phyloP scores from a whole-genome alignment of 2,888 invertebrate genomes.

The Coleophora deauratella region DNA sequence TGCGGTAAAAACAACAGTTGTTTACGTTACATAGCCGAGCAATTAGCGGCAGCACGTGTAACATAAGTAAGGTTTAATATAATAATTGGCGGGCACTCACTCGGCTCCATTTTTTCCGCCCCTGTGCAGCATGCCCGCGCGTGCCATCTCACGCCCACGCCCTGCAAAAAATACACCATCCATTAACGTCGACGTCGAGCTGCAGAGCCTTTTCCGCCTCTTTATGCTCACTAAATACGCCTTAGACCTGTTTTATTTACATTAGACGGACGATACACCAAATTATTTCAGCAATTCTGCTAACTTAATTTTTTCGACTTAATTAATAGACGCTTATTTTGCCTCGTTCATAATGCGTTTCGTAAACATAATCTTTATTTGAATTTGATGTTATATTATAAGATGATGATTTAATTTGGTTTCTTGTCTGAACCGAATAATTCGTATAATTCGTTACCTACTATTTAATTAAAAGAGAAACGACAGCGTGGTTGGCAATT shows the following conservation, averaged over 20 bases:
- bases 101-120: constrained; percentile 83
- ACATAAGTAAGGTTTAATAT: too few relatives aligned
- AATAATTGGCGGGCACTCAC: constrained; percentile 65
- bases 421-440: too few relatives aligned
- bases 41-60: background rate
- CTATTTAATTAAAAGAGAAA: too few relatives aligned
- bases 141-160: constrained; percentile 81
- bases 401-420: too few relatives aligned
- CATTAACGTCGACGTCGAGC: constrained; percentile 46
- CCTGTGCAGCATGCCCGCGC: constrained; percentile 85
- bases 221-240: constrained; percentile 51
- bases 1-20: too few relatives aligned
- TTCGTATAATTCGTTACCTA: too few relatives aligned
- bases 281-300: constrained; percentile 26
- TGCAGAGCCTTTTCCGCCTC: constrained; percentile 46
- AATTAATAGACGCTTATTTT: constrained; percentile 23
- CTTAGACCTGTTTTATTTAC: constrained; percentile 37
- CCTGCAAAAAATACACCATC: constrained; percentile 64
- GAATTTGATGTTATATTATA: too few relatives aligned
- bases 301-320: constrained; percentile 25
- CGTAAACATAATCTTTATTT: constrained; percentile 2
- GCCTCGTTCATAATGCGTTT: constrained; percentile 14
- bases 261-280: constrained; percentile 36
- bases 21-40: background rate
- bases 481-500: constrained; percentile 26